These are phyloP conservation scores for Theocolax elegans DNA, from an alignment of 1,140 invertebrate genomes.

Conservation along the genomic window DNA sequence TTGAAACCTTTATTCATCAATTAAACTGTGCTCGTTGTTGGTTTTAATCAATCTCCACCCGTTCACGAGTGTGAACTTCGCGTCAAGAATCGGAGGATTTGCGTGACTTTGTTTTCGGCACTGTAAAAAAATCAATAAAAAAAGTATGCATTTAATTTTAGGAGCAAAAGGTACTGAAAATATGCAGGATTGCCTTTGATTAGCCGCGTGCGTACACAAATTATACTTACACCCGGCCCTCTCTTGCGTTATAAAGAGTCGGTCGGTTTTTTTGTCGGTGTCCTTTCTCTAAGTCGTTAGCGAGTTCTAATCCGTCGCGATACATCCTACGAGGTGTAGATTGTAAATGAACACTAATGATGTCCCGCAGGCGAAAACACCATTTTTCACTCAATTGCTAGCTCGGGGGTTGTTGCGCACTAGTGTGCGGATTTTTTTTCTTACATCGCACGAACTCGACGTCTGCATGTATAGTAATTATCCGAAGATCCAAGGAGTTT, in stretches of 20 bases:
- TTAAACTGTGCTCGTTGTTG: too few species aligned
- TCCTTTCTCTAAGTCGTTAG: conserved; percentile 60
- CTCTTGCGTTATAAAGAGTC: not conserved
- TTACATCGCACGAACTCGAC: too few species aligned
- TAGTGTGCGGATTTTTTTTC: too few species aligned
- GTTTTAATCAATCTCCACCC: too few species aligned
- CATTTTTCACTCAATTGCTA: conserved; percentile 50
- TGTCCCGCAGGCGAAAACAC: conserved; percentile 42
- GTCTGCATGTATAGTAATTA: too few species aligned
- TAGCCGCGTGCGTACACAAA: conserved; percentile 40
- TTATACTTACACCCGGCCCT: conserved; percentile 16
- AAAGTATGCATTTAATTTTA: conserved; percentile 54
- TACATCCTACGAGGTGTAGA: conserved; percentile 63
- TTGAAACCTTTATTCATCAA: too few species aligned
- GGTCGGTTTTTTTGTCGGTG: conserved; percentile 54
- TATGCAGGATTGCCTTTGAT: conserved; percentile 55
- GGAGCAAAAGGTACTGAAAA: conserved; percentile 59
- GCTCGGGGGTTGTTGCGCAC: too few species aligned
- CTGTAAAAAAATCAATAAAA: conserved; percentile 9
- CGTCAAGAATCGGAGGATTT: not conserved
- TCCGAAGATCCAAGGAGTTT: too few species aligned
- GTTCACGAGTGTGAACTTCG: too few species aligned
- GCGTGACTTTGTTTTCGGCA: conserved; percentile 37
- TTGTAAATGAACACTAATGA: conserved; percentile 66
- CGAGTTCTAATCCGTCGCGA: conserved; percentile 55